Percentiles rank a stretch among this genome's conserved stretches.
Evolutionary conservation across 1,140 invertebrate species (phyloP).

Genomic region (Druon quercuslanigerum): DNA sequence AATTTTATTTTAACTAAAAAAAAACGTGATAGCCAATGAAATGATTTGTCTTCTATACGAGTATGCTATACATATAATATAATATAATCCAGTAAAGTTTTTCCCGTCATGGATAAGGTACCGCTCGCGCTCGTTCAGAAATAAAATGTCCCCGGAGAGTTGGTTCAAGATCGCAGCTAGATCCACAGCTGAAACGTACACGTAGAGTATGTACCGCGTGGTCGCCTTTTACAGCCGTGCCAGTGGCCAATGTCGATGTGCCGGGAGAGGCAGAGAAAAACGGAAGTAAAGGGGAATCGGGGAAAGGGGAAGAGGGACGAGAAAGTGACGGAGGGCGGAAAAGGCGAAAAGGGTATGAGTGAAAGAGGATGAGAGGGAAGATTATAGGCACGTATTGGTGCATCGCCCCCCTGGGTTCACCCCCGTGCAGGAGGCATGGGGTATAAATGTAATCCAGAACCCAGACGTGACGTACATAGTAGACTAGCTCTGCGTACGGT

Average conservation of each 20-base stretch:
- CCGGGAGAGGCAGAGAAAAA: background rate
- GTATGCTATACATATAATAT: no score
- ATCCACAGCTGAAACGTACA: background rate
- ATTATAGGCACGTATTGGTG: conserved; percentile 73
- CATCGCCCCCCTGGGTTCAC: conserved; percentile 63
- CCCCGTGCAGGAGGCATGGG: conserved; percentile 42
- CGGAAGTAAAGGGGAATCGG: conserved; percentile 1
- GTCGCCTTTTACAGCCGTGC: background rate
- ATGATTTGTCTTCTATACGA: no score
- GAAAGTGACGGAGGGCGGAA: background rate
- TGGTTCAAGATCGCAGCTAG: background rate
- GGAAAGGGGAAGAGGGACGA: conserved; percentile 1
- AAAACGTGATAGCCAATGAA: no score
- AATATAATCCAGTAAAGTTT: no score
- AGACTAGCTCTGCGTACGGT: conserved; percentile 41
- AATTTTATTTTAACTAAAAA: no score
- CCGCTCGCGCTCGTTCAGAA: background rate
- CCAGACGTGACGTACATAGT: conserved; percentile 69
- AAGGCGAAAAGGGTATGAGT: conserved; percentile 22
- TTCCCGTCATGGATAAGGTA: no score
- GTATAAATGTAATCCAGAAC: conserved; percentile 72
- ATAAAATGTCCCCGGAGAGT: background rate
- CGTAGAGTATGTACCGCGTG: background rate
- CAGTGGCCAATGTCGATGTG: background rate
- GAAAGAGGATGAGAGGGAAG: conserved; percentile 55